Evolutionary conservation across 2,113 vertebrate genomes (phyloP).

Genomic region (Oreochromis aureus): DNA sequence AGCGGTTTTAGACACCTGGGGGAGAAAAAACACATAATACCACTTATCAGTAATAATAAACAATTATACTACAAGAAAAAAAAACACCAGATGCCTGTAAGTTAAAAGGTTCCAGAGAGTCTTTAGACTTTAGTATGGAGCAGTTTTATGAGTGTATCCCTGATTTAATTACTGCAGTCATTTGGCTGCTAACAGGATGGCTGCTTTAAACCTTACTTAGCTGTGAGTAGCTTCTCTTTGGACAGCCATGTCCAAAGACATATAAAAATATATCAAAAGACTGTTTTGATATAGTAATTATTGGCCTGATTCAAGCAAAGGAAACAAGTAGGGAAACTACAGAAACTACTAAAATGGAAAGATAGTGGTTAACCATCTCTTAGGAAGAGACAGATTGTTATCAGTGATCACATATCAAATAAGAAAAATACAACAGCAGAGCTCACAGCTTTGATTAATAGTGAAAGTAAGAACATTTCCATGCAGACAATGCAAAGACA

Average conservation of each 20-base stretch:
- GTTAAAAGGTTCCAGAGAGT: neutral
- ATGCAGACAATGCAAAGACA: neutral
- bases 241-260: neutral
- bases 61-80: neutral
- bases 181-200: neutral
- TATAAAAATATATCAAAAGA: neutral
- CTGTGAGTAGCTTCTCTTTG: neutral
- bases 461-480: neutral
- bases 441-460: neutral
- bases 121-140: neutral
- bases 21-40: neutral
- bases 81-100: neutral
- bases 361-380: neutral
- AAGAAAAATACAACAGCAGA: neutral
- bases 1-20: slow-evolving; percentile 94
- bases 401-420: neutral
- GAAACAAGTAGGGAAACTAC: neutral
- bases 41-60: neutral
- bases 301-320: neutral
- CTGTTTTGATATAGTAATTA: neutral
- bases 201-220: neutral
- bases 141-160: neutral
- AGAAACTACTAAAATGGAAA: neutral
- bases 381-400: neutral
- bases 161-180: neutral